phyloP scores from a whole-genome alignment of 1,140 invertebrate species.

The Orussus abietinus region DNA sequence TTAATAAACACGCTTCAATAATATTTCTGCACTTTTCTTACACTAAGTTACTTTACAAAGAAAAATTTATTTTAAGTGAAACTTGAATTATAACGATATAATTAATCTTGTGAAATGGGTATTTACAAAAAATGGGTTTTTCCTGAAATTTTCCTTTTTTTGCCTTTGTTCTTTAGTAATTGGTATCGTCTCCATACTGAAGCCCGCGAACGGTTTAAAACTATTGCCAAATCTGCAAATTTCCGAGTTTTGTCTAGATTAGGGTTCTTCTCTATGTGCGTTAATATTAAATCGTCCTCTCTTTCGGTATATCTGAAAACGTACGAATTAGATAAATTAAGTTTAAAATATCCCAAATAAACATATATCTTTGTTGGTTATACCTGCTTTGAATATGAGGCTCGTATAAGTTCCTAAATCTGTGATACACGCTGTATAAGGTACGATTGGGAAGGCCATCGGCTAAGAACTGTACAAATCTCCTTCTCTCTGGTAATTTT shows the following conservation, averaged over 20 bases:
- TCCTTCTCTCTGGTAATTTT: constrained; percentile 21
- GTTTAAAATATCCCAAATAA: constrained; percentile 4
- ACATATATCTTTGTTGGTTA: constrained; percentile 9
- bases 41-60: too few relatives aligned
- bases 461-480: constrained; percentile 39
- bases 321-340: constrained; percentile 8
- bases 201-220: constrained; percentile 35
- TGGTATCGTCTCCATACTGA: constrained; percentile 41
- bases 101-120: constrained; percentile 5
- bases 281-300: constrained; percentile 36
- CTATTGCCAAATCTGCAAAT: constrained; percentile 32
- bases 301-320: constrained; percentile 19
- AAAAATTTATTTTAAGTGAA: too few relatives aligned
- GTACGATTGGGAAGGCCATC: constrained; percentile 32
- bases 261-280: constrained; percentile 24
- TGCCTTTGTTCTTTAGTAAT: constrained; percentile 21
- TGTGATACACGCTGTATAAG: constrained; percentile 36
- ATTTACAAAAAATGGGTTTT: not conserved
- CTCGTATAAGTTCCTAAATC: constrained; percentile 31
- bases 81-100: constrained; percentile 1
- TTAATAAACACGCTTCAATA: constrained; percentile 27
- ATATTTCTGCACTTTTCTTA: constrained; percentile 5
- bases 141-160: constrained; percentile 4
- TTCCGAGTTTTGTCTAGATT: constrained; percentile 21
- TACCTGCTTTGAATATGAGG: constrained; percentile 28